Base-by-base conservation (phyloP, 2,113 vertebrate genomes). In the Thalassoma bifasciatum region DNA sequence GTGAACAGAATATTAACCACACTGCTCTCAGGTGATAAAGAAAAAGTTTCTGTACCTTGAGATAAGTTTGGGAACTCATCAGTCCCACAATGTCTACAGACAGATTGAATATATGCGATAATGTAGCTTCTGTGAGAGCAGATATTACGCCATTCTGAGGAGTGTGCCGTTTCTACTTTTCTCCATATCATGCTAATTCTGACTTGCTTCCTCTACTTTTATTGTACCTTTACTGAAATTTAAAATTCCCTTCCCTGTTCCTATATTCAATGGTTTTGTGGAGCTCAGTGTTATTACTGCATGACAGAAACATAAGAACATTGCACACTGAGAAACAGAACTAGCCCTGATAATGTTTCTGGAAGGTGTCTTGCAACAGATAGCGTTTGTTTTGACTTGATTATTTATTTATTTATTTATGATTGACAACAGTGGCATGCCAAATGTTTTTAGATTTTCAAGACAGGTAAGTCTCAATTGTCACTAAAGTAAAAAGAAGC, bases 71-170 rank as follows among this genome's bases (percentile, higher is more conserved):
- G 21, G 42, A 54, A 37, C 10, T 24, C 19, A 8, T 60, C 30
- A 50, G 49, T 64, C 40, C 46, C 47, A 69, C 5, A 19, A 1
- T 26, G 51, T 69, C 49, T 61, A 49, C 54, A 66, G 63, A 68
- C 16, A 46, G 47, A 61, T 56, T 53, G 9, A 74, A 72, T 50
- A 5, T 64, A 36, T 23, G 1, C 46, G 34, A 61, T 47, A 16
- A 44, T 5, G 54, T 47, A 30, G 22, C 19, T 30, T 56, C 56
- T 17, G 10, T 42, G 11, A 23, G 59, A 12, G 30, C 23, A 47
- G n/a, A 9, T 14, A 26, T 66, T 10, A 14, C 11, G 4, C 19
- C 5, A 17, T 24, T 44, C 23, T 9, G 37, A 22, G 11, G 13
- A 50, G 4, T 69, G 17, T 37, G 19, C 47, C 24, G 14, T 49